phyloP scores from a whole-genome alignment of 2,797 vertebrate genomes.

The Calcarius lapponicus region DNA sequence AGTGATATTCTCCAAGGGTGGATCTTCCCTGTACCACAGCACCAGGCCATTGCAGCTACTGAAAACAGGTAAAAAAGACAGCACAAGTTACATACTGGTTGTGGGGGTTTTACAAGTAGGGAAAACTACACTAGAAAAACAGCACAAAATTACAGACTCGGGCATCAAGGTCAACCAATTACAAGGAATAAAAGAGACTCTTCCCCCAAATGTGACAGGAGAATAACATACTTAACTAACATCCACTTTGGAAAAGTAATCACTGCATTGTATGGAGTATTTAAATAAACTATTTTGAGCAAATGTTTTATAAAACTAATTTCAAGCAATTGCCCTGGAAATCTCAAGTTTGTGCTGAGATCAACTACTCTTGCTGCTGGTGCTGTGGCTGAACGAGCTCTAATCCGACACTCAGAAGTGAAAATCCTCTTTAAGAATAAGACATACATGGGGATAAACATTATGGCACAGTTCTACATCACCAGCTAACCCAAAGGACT shows the following conservation, averaged over 20 bases:
- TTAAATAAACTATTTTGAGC: not conserved
- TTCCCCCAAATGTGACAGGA: not conserved
- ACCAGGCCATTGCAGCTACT: not conserved
- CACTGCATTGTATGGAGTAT: not conserved
- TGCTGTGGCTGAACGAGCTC: constrained; percentile 18
- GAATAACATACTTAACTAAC: not conserved
- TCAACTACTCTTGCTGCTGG: constrained; percentile 1
- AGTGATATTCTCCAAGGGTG: not conserved
- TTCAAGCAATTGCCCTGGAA: constrained; percentile 45
- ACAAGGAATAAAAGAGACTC: not conserved
- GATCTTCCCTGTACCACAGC: not conserved
- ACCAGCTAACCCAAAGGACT: not conserved
- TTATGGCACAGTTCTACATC: not conserved
- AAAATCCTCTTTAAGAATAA: constrained; percentile 51
- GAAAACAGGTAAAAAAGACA: not conserved
- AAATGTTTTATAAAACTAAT: constrained; percentile 46
- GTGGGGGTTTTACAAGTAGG: not conserved
- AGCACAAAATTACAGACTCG: not conserved
- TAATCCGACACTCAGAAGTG: constrained; percentile 49
- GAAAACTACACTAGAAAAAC: not conserved
- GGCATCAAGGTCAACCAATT: not conserved
- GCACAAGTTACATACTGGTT: not conserved
- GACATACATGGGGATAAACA: constrained; percentile 27
- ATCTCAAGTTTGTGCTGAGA: constrained; percentile 56
- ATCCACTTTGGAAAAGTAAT: not conserved